Percentiles rank a stretch among this genome's conserved stretches.
phyloP scores from a whole-genome alignment of 2,113 vertebrate genomes.

The Telmatochromis brichardi region DNA sequence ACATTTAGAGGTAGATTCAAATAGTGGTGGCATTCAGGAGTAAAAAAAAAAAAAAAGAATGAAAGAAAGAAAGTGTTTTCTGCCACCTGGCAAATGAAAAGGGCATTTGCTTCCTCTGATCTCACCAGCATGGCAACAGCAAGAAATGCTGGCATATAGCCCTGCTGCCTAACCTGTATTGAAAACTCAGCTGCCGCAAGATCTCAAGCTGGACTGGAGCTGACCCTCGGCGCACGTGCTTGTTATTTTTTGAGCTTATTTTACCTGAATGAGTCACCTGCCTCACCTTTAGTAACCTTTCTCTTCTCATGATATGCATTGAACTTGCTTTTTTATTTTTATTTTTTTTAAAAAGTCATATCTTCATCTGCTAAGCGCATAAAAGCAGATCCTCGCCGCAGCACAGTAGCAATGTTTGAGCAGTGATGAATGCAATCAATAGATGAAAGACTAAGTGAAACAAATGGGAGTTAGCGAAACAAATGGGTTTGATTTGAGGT shows the following conservation, averaged over 20 bases:
- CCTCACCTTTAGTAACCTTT: not conserved
- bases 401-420: not conserved
- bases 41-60: not conserved
- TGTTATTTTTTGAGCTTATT: not conserved
- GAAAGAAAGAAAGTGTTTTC: not conserved
- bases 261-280: not conserved
- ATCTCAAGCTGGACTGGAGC: not conserved
- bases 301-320: not conserved
- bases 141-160: not conserved
- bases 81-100: conserved; percentile 36
- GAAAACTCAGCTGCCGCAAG: conserved; percentile 15
- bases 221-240: not conserved
- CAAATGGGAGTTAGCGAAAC: conserved; percentile 56
- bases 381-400: not conserved
- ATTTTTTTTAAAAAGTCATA: not conserved
- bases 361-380: not conserved
- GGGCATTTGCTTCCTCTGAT: conserved; percentile 8
- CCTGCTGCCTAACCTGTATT: not conserved
- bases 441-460: conserved; percentile 35
- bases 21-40: not conserved
- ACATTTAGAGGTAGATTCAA: not conserved
- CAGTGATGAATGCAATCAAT: conserved; percentile 18
- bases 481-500: conserved; percentile 53
- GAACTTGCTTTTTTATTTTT: not conserved
- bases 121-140: conserved; percentile 6